Base-by-base conservation (phyloP, 2,888 invertebrate species). In the Druceiella hillmani region DNA sequence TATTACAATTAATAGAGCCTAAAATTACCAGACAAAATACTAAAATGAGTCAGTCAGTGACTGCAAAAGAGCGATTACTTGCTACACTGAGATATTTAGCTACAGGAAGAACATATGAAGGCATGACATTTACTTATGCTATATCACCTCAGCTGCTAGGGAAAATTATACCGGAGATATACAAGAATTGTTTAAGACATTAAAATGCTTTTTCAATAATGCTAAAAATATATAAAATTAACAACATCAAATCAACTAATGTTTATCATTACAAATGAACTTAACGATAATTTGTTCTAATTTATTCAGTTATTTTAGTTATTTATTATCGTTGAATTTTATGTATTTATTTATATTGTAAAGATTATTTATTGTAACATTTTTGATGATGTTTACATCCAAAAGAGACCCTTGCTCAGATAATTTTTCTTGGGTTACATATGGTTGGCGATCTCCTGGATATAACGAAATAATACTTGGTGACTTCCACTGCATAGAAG, bases 101-200 rank as follows among this genome's bases (percentile, higher is more conserved):
- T 17, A 27, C 15, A 20, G 38, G n/a, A 4, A 26, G 17, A 38
- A 38, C 38, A 11, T 27, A 33, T 17, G 20, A 27, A 16, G 20
- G 27, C 16, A 16, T 33, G 33, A 24, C 33, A 16, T 38, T 27
- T 28, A 33, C 33, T 28, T 27, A 22, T 33, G 25, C 27, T 14
- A n/a, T n/a, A n/a, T n/a, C n/a, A n/a, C n/a, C n/a, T n/a, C 33
- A 38, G 29, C 12, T 27, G 12, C 17, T 38, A 14, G 38, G 38
- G 29, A 33, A 27, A 33, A 33, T 38, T 33, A 33, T 38, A 27
- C 38, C 33, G 15, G 38, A 38, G 28, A 38, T 33, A n/a, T 33
- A 33, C 31, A 28, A 25, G 29, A 32, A 38, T 32, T 26, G 15
- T 17, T 7, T 15, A 38, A 38, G 16, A 17, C 27, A 32, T 38